Base-by-base conservation (phyloP, 2,888 invertebrate genomes). In the Caenorhabditis uteleia region DNA sequence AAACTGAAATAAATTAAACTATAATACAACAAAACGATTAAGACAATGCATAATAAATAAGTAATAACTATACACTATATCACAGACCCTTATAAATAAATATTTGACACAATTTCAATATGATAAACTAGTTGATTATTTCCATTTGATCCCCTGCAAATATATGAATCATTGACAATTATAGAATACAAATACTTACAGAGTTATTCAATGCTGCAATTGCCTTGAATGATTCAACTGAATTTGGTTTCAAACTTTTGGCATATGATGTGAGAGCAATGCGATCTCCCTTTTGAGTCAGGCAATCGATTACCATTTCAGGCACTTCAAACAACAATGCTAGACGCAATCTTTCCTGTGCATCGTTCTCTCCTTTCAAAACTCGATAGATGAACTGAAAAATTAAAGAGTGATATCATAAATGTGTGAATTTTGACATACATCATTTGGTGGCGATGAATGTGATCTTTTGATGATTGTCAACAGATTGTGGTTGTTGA, bases 211-310 rank as follows among this genome's bases (percentile, higher is more conserved):
- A 60, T 14, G 74, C 70, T 2, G 66, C 62, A 1, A 65, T 49
- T 12, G 77, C 77, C 50, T 78, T 77, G 56, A 71, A 71, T 12
- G 75, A 68, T 21, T 77, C 76, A 8, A 67, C 69, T n/a, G 77
- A 65, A 46, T 75, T 68, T 6, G 76, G 70, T 8, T 67, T 70
- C 43, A 78, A 59, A 10, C 58, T 67, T 40, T 61, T 60, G 8
- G 74, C 46, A 39, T 70, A 72, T 2, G 62, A 54, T 26, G 70
- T 55, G 18, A 78, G 34, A n/a, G 70, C 66, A 36, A 58, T 40
- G 20, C 71, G 49, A 42, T 78, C 77, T 21, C 72, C 69, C 16
- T 68, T 55, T 3, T 67, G 68, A 14, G 71, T 71, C 34, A 76
- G 43, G 23, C 71, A 68, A 34, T 78, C 78, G 38, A 78, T 68